Conservation (phyloP, 2,113 vertebrate species). For the Oryzias woworae region DNA sequence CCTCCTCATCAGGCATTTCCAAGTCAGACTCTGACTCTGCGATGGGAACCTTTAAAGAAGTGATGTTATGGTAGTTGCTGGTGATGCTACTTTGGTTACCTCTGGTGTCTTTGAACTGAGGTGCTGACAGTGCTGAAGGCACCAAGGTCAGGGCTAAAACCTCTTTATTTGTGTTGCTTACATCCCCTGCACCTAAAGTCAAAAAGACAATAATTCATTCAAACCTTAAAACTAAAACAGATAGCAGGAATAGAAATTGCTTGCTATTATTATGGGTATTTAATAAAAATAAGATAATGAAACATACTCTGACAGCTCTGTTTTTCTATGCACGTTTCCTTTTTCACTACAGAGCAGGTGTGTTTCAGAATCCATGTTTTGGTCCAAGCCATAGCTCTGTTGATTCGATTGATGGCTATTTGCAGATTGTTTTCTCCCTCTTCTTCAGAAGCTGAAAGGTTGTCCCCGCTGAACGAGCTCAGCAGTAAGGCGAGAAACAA, state of each 20-base stretch:
- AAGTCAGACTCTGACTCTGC: conserved; percentile 87
- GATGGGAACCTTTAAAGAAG: conserved; percentile 86
- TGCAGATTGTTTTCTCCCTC: conserved; percentile 94
- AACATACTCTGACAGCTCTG: conserved; percentile 14
- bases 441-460: conserved; percentile 82
- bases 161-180: conserved; percentile 31
- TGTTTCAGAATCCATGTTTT: conserved; percentile 70
- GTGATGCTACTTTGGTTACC: conserved; percentile 13
- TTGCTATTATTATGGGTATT: not conserved
- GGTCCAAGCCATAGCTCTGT: conserved; percentile 72
- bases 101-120: conserved; percentile 46
- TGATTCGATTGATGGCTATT: conserved; percentile 89
- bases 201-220: not conserved
- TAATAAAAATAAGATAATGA: not conserved
- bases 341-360: conserved; percentile 55
- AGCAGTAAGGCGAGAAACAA: conserved; percentile 94
- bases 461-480: conserved; percentile 93
- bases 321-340: conserved; percentile 3
- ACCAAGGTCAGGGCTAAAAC: conserved; percentile 35
- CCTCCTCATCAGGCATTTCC: conserved; percentile 77
- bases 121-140: conserved; percentile 38
- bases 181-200: not conserved
- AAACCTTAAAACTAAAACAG: not conserved
- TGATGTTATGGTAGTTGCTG: conserved; percentile 56
- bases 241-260: not conserved